Percentiles rank a stretch among this genome's conserved stretches.
These are phyloP conservation scores for Emmelina monodactyla DNA, from an alignment of 2,888 invertebrate species.

Conservation along the genomic window DNA sequence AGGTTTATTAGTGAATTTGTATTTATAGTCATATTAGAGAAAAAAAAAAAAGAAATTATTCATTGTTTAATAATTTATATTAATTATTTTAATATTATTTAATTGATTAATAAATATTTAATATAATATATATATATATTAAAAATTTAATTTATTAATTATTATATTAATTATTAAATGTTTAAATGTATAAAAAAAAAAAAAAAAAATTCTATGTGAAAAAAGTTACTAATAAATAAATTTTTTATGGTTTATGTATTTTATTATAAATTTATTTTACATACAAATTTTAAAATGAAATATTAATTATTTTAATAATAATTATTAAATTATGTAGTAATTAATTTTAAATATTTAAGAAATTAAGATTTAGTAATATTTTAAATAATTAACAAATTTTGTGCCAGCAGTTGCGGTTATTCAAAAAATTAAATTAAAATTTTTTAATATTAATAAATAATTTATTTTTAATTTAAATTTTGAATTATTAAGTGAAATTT, in stretches of 20 bases:
- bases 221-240: constrained; percentile 30
- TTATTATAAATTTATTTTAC: constrained; percentile 62
- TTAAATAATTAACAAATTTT: constrained; percentile 67
- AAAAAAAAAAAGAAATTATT: constrained; percentile 13
- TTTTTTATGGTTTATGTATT: constrained; percentile 56
- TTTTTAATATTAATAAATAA: constrained; percentile 47
- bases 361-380: constrained; percentile 69
- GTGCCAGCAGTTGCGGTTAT: constrained; percentile 77
- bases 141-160: constrained; percentile 14
- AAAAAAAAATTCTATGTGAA: constrained; percentile 37
- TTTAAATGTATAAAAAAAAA: constrained; percentile 28
- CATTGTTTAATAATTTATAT: constrained; percentile 17
- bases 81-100: constrained; percentile 13
- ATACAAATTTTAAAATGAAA: constrained; percentile 62
- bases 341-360: constrained; percentile 66
- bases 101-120: constrained; percentile 4
- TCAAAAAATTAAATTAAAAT: constrained; percentile 67
- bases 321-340: constrained; percentile 61
- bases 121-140: constrained; percentile 9
- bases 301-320: constrained; percentile 21
- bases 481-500: constrained; percentile 67
- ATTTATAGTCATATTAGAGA: constrained; percentile 15
- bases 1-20: constrained; percentile 11
- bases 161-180: constrained; percentile 19
- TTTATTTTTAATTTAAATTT: constrained; percentile 35